Evolutionary conservation across 2,888 invertebrate species (phyloP), one percentile per base, ranked within the genome.

Genomic region (Sarcophaga subvicina): DNA sequence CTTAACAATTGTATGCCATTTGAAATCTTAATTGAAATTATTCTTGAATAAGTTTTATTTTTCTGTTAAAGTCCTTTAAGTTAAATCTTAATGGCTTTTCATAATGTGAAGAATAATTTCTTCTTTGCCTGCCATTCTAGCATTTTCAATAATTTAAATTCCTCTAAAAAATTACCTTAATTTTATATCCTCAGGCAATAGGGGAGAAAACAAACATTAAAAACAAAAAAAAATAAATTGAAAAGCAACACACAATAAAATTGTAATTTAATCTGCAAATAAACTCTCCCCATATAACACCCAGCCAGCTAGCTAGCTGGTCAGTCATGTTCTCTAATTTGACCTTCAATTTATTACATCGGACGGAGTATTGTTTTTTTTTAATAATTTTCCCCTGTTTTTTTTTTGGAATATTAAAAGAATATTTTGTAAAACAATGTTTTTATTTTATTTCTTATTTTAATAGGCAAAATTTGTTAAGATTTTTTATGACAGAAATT

Each of bases 281-380:
- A 3, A 67, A 67, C n/a, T n/a, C 10, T 20, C 11, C 17, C 0
- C 45, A 66, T 2, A 45, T 10, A 37, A 37, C 37, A 37, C 37
- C 37, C 5, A 27, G 4, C 27, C 5, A 27, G 27, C 27, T 5
- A 5, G 27, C 27, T 5, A 1, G 37, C 37, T 49, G 20, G 47
- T n/a, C n/a, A 62, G 6, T 47, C 14, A 6, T 47, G 20, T 47
- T 67, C 22, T 22, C 5, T 47, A 49, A 6, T 20, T 47, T 69
- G 12, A 69, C 47, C 69, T 69, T 69, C 20, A 22, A 20, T 49
- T 69, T 49, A 49, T 49, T 69, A 22, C 22, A 69, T 14, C 17
- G 17, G 3, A 22, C 22, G 22, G 22, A 22, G 22, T 22, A 14
- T 22, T 69, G 49, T 14, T 47, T 22, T 17, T 47, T 54, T 54